Conservation (phyloP, 2,797 vertebrate species). For the Perodicticus potto region DNA sequence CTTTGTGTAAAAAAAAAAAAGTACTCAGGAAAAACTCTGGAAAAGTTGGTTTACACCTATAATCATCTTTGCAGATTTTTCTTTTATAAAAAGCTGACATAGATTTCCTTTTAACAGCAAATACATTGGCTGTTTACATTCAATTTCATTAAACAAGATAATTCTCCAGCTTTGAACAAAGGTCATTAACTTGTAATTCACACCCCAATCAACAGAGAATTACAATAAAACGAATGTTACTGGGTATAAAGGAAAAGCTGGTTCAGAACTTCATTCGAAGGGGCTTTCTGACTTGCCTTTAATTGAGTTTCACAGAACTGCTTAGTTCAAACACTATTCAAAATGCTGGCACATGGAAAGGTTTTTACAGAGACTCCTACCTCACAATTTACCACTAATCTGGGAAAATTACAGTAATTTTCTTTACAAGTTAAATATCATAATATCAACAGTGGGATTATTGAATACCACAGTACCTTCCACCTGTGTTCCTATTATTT, state of each 20-base stretch:
- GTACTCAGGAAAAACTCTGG: neutral
- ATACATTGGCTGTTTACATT: conserved; percentile 58
- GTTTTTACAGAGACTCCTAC: conserved; percentile 8
- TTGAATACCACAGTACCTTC: neutral
- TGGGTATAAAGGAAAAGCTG: neutral
- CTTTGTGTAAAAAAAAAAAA: neutral
- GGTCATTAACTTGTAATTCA: conserved; percentile 59
- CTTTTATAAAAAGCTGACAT: conserved; percentile 22
- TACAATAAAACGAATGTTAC: conserved; percentile 21
- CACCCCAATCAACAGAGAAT: conserved; percentile 58
- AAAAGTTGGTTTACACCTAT: neutral
- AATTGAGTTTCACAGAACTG: neutral
- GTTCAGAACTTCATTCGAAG: neutral
- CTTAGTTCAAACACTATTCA: conserved; percentile 43
- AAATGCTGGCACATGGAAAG: neutral
- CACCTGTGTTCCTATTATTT: neutral
- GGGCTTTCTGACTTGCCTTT: neutral
- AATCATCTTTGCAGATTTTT: conserved; percentile 30
- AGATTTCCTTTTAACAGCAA: conserved; percentile 64
- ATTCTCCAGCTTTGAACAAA: conserved; percentile 57
- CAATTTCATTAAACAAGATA: conserved; percentile 51
- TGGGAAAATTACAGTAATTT: conserved; percentile 16
- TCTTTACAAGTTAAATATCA: neutral
- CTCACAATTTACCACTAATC: neutral
- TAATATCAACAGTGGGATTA: neutral